Percentiles rank a stretch among this genome's conserved stretches.
Conservation (phyloP, 2,888 invertebrate genomes). For the Oxystoma pomonae region DNA sequence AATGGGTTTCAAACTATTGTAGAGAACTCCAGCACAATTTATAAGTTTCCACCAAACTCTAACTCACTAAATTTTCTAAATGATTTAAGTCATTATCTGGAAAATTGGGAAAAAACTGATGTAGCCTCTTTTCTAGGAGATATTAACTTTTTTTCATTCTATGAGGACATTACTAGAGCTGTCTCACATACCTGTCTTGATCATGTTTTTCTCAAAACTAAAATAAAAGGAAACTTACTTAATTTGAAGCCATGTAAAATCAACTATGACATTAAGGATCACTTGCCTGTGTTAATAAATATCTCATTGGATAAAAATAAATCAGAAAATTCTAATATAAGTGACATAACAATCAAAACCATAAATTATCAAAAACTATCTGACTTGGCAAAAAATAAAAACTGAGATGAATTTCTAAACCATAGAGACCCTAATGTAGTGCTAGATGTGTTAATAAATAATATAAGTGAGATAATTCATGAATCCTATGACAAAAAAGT, state of each 20-base stretch:
- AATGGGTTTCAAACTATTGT: too few relatives aligned
- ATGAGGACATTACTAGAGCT: background rate
- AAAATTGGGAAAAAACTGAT: too few relatives aligned
- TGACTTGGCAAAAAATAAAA: background rate
- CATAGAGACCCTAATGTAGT: background rate
- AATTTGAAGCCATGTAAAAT: background rate
- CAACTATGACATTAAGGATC: background rate
- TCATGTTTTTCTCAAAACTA: background rate
- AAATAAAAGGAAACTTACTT: slow-evolving; percentile 1
- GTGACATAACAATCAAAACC: background rate
- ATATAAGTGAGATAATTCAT: background rate
- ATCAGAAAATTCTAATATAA: background rate
- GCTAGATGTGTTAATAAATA: background rate
- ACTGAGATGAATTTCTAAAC: background rate
- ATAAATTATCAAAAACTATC: slow-evolving; percentile 1
- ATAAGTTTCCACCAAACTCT: too few relatives aligned
- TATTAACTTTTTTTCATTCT: background rate
- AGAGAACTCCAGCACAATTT: too few relatives aligned
- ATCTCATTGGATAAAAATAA: background rate
- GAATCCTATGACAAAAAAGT: background rate
- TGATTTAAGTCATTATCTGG: too few relatives aligned
- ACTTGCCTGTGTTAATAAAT: background rate
- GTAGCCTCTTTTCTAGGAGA: too few relatives aligned
- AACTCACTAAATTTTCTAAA: too few relatives aligned
- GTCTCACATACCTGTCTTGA: background rate